phyloP scores from a whole-genome alignment of 2,797 vertebrate genomes.

The Toxotes lorentzi region DNA sequence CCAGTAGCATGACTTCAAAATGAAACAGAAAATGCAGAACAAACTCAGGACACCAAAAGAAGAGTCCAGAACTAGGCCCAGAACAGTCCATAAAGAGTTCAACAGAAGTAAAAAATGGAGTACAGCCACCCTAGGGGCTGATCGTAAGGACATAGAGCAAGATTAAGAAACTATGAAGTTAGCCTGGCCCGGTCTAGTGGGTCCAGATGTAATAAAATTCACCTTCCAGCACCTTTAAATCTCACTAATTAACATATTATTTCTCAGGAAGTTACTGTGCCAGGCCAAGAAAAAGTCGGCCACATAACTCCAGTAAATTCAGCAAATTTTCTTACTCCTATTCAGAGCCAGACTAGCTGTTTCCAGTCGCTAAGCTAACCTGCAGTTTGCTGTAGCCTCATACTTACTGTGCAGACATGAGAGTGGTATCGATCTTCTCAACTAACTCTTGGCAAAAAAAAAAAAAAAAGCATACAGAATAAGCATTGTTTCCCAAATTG shows the following conservation, averaged over 20 bases:
- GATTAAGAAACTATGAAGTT: neutral
- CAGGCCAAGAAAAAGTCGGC: neutral
- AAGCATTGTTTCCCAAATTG: conserved; percentile 6
- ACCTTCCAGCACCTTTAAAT: neutral
- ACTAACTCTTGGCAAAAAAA: neutral
- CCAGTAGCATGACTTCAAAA: no score
- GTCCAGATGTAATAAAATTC: neutral
- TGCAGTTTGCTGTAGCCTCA: neutral
- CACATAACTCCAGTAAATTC: neutral
- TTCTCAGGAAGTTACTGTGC: conserved; percentile 4
- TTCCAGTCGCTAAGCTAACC: neutral
- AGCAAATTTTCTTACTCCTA: neutral
- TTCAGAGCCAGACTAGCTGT: neutral
- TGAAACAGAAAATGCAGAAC: no score
- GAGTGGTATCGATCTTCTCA: conserved; percentile 5
- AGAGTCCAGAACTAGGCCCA: no score
- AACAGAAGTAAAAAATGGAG: no score
- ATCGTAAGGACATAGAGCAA: no score
- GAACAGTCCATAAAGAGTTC: no score
- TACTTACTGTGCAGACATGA: neutral
- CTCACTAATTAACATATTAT: neutral
- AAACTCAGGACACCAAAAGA: no score
- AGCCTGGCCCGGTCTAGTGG: neutral
- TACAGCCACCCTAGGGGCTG: no score
- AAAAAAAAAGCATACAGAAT: neutral